Evolutionary conservation across 1,140 invertebrate species (phyloP), one percentile per base, ranked within the genome.

Genomic region (Phthorimaea operculella): DNA sequence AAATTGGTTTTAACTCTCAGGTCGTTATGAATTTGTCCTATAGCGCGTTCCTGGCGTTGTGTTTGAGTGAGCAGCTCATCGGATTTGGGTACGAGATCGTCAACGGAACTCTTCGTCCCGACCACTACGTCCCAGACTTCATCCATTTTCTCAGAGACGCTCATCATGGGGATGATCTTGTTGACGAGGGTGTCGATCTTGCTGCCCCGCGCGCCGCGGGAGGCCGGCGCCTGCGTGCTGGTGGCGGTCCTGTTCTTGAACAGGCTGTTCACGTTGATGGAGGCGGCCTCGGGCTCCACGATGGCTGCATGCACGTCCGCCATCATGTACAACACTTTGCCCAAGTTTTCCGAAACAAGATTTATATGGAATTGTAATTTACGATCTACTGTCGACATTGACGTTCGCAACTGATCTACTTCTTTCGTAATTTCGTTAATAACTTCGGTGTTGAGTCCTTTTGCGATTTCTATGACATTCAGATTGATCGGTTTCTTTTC

Each of bases 91-190:
- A 95, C 88, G 44, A 95, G 85, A 70, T 94, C 90, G 73, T 95
- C 93, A 6, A 95, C 92, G 0, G 93, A 93, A 63, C 90, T 93
- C 74, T 95, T 95, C 1, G 93, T 95, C 2, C 93, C 93, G 5
- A 95, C 92, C 15, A 95, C 92, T 12, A 95, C 92, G 68, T 93
- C 91, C 93, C 93, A 95, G 5, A 95, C 92, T 83, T 95, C 92
- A 63, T 95, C 93, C 92, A 95, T 95, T 79, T 95, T 95, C 70
- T 93, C 92, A 0, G 92, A 93, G 0, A 95, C 93, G n/a, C 90
- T 91, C 47, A 94, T 89, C 78, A 95, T 93, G 0, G 94, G 93
- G 58, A 90, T 89, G 72, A 94, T 94, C 81, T 93, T 91, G 58
- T 92, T 89, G 0, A 92, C 90, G 1, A 94, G 81, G 11, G 87